A percentile compares a stretch with the other conserved stretches of the same genome.
Conservation (phyloP, 2,888 invertebrate genomes). For the Acrobasis consociella region DNA sequence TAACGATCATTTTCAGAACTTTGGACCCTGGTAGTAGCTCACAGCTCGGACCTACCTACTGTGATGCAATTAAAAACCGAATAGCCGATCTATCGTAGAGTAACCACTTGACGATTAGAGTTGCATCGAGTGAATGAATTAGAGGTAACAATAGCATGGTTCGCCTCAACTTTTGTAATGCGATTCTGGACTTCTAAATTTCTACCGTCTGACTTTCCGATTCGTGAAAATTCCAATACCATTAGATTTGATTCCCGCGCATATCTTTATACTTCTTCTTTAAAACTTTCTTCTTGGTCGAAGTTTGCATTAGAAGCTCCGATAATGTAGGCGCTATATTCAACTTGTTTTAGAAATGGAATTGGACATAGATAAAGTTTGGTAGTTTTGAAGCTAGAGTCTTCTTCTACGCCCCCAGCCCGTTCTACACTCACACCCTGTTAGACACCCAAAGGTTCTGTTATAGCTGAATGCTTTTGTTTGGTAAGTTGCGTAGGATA, state of each 20-base stretch:
- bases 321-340: conserved; percentile 78
- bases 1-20: conserved; percentile 31
- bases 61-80: conserved; percentile 37
- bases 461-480: conserved; percentile 49
- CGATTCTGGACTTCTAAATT: conserved; percentile 52
- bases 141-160: conserved; percentile 66
- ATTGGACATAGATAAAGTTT: conserved; percentile 72
- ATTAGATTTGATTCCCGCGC: conserved; percentile 75
- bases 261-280: conserved; percentile 74
- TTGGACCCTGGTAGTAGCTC: conserved; percentile 38
- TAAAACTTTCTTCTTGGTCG: conserved; percentile 75
- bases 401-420: conserved; percentile 68
- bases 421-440: conserved; percentile 60
- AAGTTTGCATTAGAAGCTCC: conserved; percentile 79
- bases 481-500: conserved; percentile 56
- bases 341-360: conserved; percentile 75
- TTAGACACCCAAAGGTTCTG: conserved; percentile 52
- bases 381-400: conserved; percentile 79
- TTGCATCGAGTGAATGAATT: conserved; percentile 61
- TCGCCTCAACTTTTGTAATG: conserved; percentile 37
- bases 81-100: conserved; percentile 38
- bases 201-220: conserved; percentile 62
- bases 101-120: conserved; percentile 42
- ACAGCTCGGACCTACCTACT: too few relatives aligned
- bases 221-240: conserved; percentile 79